These are phyloP conservation scores for Barbus barbus DNA, from an alignment of 2,113 vertebrate species.

Conservation along the genomic window DNA sequence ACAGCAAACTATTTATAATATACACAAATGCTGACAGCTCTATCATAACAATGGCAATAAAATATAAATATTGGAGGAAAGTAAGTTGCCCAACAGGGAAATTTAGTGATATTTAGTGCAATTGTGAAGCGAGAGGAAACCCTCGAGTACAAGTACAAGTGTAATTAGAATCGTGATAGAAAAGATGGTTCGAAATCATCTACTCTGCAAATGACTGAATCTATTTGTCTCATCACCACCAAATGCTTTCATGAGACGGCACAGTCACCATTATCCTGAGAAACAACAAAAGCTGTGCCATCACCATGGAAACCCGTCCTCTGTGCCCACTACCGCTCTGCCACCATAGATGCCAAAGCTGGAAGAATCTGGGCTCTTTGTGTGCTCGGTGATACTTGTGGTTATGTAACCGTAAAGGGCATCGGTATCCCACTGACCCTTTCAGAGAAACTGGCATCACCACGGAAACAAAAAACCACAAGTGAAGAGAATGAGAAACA, in stretches of 20 bases:
- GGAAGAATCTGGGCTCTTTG: conserved; percentile 40
- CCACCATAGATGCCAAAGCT: conserved; percentile 48
- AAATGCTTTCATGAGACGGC: conserved; percentile 5
- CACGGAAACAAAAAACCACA: conserved; percentile 7
- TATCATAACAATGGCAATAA: background rate
- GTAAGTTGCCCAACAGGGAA: background rate
- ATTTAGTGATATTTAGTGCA: background rate
- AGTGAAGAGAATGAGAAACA: background rate
- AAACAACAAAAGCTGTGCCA: conserved; percentile 37
- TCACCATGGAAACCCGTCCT: conserved; percentile 47
- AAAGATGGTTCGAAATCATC: background rate
- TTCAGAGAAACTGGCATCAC: conserved; percentile 41
- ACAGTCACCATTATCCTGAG: conserved; percentile 4
- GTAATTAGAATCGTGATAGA: background rate
- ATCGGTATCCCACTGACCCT: conserved; percentile 48
- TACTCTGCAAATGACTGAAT: background rate
- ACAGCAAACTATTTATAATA: background rate
- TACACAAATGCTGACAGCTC: background rate
- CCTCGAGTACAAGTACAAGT: background rate
- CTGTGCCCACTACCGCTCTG: conserved; percentile 38
- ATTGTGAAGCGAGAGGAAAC: background rate
- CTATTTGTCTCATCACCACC: background rate
- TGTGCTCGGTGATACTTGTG: conserved; percentile 26
- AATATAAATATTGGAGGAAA: background rate
- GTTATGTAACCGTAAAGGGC: conserved; percentile 48